phyloP scores from a whole-genome alignment of 2,113 vertebrate species.

The Azemiops feae region DNA sequence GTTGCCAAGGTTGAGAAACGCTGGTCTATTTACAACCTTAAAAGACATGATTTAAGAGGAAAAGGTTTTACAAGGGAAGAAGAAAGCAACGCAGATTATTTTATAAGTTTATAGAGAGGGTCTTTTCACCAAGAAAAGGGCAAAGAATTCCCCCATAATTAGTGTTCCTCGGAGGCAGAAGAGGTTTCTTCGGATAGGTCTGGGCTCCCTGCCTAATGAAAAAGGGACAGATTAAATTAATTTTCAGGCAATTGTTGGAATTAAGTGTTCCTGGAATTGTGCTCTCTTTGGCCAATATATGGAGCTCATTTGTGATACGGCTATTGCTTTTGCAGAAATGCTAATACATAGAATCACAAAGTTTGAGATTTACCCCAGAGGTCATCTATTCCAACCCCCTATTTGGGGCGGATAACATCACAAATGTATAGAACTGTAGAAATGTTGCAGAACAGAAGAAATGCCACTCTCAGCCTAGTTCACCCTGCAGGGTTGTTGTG shows the following conservation, averaged over 20 bases:
- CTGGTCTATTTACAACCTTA: not conserved
- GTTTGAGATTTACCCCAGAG: not conserved
- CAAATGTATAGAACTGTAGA: not conserved
- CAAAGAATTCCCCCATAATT: not conserved
- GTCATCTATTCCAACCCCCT: not conserved
- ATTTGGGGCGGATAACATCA: not conserved
- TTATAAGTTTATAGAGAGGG: not conserved
- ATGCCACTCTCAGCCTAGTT: not conserved
- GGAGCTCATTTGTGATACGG: not conserved
- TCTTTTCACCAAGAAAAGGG: not conserved
- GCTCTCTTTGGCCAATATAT: not conserved
- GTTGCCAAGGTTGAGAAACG: not conserved
- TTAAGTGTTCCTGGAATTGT: not conserved
- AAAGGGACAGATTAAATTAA: not conserved
- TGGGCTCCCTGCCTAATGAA: not conserved
- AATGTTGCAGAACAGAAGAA: not conserved
- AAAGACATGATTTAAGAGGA: not conserved
- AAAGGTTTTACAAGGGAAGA: not conserved
- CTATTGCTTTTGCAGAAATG: not conserved
- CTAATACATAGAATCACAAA: not conserved
- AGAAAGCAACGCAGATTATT: not conserved
- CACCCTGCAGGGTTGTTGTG: not conserved
- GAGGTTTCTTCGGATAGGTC: not conserved
- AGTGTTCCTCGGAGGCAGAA: not conserved
- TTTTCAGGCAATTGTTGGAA: not conserved